These are phyloP conservation scores for Tiaroga cobitis DNA, from an alignment of 2,797 vertebrate genomes.

Conservation along the genomic window DNA sequence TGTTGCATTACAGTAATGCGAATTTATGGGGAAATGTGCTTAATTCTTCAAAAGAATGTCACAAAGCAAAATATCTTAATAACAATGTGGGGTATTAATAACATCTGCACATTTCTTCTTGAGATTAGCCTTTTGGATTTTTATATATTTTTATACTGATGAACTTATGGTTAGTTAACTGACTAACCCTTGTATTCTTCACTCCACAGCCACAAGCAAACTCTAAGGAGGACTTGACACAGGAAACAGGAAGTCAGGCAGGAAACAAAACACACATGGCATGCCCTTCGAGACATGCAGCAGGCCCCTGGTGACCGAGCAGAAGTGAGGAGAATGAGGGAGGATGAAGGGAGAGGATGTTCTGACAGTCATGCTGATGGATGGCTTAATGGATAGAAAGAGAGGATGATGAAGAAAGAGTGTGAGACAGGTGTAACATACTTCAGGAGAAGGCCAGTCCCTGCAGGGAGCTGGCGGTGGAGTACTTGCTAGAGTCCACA, in stretches of 20 bases:
- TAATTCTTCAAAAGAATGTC: neutral
- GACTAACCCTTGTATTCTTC: constrained; percentile 23
- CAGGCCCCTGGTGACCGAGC: constrained; percentile 65
- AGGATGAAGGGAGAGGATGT: constrained; percentile 75
- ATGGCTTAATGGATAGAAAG: constrained; percentile 48
- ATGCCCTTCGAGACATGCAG: constrained; percentile 59
- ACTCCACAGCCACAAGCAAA: constrained; percentile 40
- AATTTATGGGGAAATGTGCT: neutral
- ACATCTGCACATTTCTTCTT: neutral
- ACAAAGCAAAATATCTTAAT: neutral
- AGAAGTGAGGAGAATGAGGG: constrained; percentile 71
- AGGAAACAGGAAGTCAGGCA: constrained; percentile 81
- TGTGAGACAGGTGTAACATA: constrained; percentile 78
- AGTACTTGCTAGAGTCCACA: constrained; percentile 97
- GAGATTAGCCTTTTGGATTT: neutral
- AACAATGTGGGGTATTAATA: too few species aligned
- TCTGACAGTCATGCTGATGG: constrained; percentile 50
- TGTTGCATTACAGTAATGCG: too few species aligned
- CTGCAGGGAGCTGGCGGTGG: constrained; percentile 91
- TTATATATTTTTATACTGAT: neutral
- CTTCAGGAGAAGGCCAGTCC: constrained; percentile 97
- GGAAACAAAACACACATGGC: constrained; percentile 79
- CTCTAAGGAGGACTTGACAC: constrained; percentile 54
- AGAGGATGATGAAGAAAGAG: constrained; percentile 49
- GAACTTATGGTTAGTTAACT: constrained; percentile 17